These are phyloP conservation scores for Danio albolineatus DNA, from an alignment of 2,797 vertebrate species.

Conservation along the genomic window DNA sequence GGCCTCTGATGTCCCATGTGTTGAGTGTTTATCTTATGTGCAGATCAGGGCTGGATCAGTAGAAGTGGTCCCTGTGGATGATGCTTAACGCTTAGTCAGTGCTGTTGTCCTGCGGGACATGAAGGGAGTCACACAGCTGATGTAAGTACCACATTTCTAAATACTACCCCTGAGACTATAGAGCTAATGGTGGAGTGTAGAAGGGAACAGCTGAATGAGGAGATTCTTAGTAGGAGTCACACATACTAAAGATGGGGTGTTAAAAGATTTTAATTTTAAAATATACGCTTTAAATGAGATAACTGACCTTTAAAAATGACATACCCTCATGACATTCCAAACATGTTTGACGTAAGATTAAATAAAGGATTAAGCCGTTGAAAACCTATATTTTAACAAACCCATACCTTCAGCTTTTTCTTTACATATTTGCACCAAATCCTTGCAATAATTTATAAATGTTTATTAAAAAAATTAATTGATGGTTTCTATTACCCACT, in stretches of 20 bases:
- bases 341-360: too few species aligned
- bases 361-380: too few species aligned
- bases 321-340: too few species aligned
- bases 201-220: not conserved
- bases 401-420: too few species aligned
- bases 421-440: too few species aligned
- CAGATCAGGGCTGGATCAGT: not conserved
- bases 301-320: too few species aligned
- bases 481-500: too few species aligned
- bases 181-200: not conserved
- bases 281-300: not conserved
- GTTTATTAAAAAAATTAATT: too few species aligned
- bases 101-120: not conserved
- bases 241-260: not conserved
- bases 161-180: constrained; percentile 3
- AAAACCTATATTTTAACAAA: too few species aligned
- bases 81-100: constrained; percentile 24
- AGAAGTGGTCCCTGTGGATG: constrained; percentile 27
- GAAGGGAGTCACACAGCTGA: constrained; percentile 26
- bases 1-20: constrained; percentile 11
- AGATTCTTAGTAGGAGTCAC: not conserved
- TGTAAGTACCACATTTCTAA: constrained; percentile 14
- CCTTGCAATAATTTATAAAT: too few species aligned
- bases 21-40: constrained; percentile 28
- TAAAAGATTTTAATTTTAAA: not conserved